A percentile compares a stretch with the other conserved stretches of the same genome.
Conservation (phyloP, 2,888 invertebrate species). For the Embidobia sp. region DNA sequence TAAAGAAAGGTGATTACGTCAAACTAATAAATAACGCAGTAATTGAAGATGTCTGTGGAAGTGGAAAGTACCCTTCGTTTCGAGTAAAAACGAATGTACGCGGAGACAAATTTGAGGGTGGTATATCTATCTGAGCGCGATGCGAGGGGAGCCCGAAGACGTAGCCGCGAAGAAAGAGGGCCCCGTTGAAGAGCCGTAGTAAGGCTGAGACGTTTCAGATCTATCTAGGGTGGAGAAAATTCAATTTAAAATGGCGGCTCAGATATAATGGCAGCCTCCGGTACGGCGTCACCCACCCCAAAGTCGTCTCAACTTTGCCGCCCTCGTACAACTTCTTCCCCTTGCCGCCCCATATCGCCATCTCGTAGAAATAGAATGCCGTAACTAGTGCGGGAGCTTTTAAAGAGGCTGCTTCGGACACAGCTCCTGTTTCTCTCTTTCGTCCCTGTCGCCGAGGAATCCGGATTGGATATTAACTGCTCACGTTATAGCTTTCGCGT, state of each 20-base stretch:
- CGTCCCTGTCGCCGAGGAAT: slow-evolving; percentile 48
- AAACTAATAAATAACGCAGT: slow-evolving; percentile 60
- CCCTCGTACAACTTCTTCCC: slow-evolving; percentile 72
- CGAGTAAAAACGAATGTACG: slow-evolving; percentile 52
- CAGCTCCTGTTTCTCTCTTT: slow-evolving; percentile 56
- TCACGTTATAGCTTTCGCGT: slow-evolving; percentile 16
- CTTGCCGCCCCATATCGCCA: slow-evolving; percentile 71
- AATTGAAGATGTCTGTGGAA: slow-evolving; percentile 49
- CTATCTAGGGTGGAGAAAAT: slow-evolving; percentile 81
- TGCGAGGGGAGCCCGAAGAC: slow-evolving; percentile 46
- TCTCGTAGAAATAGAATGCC: slow-evolving; percentile 73
- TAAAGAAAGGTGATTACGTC: slow-evolving; percentile 38
- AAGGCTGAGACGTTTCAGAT: slow-evolving; percentile 79
- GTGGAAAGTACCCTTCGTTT: slow-evolving; percentile 50
- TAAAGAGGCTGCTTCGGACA: slow-evolving; percentile 62
- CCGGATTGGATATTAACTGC: slow-evolving; percentile 56
- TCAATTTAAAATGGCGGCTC: slow-evolving; percentile 81
- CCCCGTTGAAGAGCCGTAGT: slow-evolving; percentile 68
- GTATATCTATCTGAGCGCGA: slow-evolving; percentile 68
- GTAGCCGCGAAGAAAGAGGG: slow-evolving; percentile 70
- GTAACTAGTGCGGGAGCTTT: slow-evolving; percentile 71
- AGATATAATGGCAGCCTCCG: slow-evolving; percentile 81
- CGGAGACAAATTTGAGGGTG: slow-evolving; percentile 66
- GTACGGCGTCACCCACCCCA: slow-evolving; percentile 79
- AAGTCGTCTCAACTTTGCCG: slow-evolving; percentile 78